Evolutionary conservation across 2,113 vertebrate species (phyloP).

Genomic region (Ceyx cyanopectus): DNA sequence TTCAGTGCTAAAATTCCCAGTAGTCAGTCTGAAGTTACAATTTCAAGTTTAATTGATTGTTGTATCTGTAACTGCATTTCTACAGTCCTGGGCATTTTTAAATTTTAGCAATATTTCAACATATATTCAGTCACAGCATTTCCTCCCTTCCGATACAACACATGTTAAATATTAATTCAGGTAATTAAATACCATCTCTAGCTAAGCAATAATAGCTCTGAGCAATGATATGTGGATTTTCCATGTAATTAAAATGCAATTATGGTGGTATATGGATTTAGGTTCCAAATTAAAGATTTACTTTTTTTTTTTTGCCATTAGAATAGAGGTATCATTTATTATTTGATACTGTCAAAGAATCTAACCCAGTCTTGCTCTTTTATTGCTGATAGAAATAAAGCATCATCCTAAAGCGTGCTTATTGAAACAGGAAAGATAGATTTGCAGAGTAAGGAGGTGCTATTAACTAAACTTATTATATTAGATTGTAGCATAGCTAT

Average conservation of each 20-base stretch:
- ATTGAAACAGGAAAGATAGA: not conserved
- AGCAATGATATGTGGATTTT: slow-evolving; percentile 15
- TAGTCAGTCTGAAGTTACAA: not conserved
- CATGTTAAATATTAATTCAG: slow-evolving; percentile 42
- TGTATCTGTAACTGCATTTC: not conserved
- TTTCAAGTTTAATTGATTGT: not conserved
- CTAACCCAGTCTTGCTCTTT: not conserved
- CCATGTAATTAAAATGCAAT: slow-evolving; percentile 25
- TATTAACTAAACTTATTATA: not conserved
- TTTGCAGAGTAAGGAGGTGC: not conserved
- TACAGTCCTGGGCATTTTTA: not conserved
- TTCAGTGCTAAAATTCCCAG: not conserved
- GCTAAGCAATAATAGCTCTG: not conserved
- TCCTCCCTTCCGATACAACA: not conserved
- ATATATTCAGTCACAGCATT: not conserved
- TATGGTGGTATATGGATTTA: not conserved
- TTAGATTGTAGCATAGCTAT: not conserved
- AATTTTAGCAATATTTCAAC: slow-evolving; percentile 27
- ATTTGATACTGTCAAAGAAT: not conserved
- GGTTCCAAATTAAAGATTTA: not conserved
- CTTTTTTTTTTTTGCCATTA: not conserved
- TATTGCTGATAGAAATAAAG: not conserved
- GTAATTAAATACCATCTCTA: slow-evolving; percentile 20
- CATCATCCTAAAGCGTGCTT: not conserved
- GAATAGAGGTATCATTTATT: not conserved